phyloP scores from a whole-genome alignment of 1,140 invertebrate species.

The Schmidtea mediterranea region DNA sequence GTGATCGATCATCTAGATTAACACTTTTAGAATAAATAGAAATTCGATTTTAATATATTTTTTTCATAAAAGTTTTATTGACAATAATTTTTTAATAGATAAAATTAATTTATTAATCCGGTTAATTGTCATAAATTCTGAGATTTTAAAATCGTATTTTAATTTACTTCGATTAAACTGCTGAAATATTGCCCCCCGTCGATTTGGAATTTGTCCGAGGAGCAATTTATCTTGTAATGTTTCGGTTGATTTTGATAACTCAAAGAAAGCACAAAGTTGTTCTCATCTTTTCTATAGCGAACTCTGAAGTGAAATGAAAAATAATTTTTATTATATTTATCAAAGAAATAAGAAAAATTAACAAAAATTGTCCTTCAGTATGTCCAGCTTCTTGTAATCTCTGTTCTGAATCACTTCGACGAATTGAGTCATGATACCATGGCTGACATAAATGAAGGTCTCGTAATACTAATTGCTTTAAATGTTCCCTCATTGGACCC shows the following conservation, averaged over 20 bases:
- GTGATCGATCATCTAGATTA: slow-evolving; percentile 21
- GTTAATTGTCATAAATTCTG: too few relatives aligned
- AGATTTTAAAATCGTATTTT: too few relatives aligned
- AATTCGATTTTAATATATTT: not conserved
- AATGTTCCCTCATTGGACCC: slow-evolving; percentile 5
- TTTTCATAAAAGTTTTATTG: not conserved
- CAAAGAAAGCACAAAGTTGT: slow-evolving; percentile 25
- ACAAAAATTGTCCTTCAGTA: slow-evolving; percentile 3
- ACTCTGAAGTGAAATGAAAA: slow-evolving; percentile 12
- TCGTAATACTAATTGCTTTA: not conserved
- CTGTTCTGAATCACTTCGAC: not conserved
- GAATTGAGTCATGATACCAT: slow-evolving; percentile 1
- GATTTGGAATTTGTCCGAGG: slow-evolving; percentile 18
- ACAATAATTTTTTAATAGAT: not conserved
- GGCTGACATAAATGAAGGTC: slow-evolving; percentile 4
- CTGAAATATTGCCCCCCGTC: slow-evolving; percentile 30
- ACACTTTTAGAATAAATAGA: not conserved
- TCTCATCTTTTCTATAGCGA: slow-evolving; percentile 14
- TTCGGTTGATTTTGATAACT: slow-evolving; percentile 22
- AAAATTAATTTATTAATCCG: too few relatives aligned
- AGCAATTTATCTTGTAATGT: slow-evolving; percentile 28
- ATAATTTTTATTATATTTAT: not conserved
- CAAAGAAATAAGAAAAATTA: not conserved
- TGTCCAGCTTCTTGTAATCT: not conserved
- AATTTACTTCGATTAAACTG: slow-evolving; percentile 28